These are phyloP conservation scores for Trinorchestia longiramus DNA, from an alignment of 1,140 invertebrate genomes.

Conservation along the genomic window DNA sequence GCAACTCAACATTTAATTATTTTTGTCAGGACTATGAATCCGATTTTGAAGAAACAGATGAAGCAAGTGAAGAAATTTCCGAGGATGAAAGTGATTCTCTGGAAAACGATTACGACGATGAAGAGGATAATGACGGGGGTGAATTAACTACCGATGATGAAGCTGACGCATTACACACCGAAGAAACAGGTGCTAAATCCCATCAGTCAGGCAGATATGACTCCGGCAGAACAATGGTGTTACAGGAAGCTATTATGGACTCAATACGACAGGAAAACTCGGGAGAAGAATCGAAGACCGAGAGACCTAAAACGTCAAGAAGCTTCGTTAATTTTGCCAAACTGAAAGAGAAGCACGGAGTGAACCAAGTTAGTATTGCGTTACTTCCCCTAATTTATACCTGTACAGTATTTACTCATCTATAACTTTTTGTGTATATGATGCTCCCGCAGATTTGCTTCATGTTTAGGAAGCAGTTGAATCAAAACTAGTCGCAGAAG, in stretches of 20 bases:
- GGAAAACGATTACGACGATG: neutral
- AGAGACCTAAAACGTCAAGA: slow-evolving; percentile 15
- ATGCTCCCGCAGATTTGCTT: neutral
- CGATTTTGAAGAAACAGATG: slow-evolving; percentile 20
- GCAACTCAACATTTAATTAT: neutral
- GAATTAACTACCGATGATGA: neutral
- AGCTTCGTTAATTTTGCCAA: slow-evolving; percentile 36
- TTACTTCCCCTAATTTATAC: neutral
- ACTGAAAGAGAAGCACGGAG: slow-evolving; percentile 39
- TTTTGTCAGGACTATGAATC: slow-evolving; percentile 17
- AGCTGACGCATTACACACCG: neutral
- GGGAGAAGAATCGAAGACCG: neutral
- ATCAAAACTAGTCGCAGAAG: no score
- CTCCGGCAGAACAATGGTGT: neutral
- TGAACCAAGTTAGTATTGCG: neutral
- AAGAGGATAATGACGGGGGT: neutral
- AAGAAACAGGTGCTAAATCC: neutral
- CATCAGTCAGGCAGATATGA: neutral
- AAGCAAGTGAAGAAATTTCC: neutral
- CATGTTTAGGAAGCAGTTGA: no score
- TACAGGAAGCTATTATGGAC: neutral
- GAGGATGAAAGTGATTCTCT: neutral
- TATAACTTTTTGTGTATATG: neutral
- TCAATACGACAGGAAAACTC: neutral
- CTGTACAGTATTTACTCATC: neutral